Percentiles rank a stretch among this genome's conserved stretches.
Evolutionary conservation across 2,797 vertebrate genomes (phyloP).

Genomic region (Sphaeramia orbicularis): DNA sequence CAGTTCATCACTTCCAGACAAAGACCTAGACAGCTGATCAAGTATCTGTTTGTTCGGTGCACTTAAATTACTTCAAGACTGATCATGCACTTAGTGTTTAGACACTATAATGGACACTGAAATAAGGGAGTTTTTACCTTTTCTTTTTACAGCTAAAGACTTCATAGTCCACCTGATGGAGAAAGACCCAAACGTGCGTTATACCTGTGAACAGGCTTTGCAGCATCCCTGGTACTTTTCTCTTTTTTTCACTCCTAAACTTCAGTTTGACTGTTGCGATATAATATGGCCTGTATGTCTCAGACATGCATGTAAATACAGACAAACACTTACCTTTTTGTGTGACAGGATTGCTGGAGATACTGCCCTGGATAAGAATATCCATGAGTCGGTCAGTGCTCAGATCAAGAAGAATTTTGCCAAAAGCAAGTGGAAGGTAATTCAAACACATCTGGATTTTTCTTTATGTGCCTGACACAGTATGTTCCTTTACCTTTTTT

Average conservation of each 20-base stretch:
- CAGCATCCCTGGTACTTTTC: constrained; percentile 88
- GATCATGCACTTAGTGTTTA: constrained; percentile 8
- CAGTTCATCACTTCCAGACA: constrained; percentile 7
- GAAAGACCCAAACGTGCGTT: constrained; percentile 90
- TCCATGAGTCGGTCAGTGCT: constrained; percentile 97
- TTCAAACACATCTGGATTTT: constrained; percentile 30
- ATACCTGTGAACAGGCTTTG: constrained; percentile 96
- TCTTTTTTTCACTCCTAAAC: not conserved
- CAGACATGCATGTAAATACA: no score
- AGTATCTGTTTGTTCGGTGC: not conserved
- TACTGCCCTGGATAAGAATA: constrained; percentile 97
- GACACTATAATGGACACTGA: not conserved
- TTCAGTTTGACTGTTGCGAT: not conserved
- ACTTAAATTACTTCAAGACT: constrained; percentile 4
- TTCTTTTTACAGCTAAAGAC: constrained; percentile 90
- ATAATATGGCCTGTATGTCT: constrained; percentile 6
- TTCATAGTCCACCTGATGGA: constrained; percentile 97
- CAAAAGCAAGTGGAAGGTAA: constrained; percentile 98
- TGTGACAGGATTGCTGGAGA: constrained; percentile 93
- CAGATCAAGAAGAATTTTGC: constrained; percentile 99
- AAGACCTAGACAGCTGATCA: constrained; percentile 2
- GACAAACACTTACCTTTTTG: not conserved
- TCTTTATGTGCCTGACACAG: not conserved
- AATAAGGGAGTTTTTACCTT: not conserved
- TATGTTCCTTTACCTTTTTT: not conserved